Conservation (phyloP, 2,888 invertebrate genomes). For the Pilophorus perplexus region DNA sequence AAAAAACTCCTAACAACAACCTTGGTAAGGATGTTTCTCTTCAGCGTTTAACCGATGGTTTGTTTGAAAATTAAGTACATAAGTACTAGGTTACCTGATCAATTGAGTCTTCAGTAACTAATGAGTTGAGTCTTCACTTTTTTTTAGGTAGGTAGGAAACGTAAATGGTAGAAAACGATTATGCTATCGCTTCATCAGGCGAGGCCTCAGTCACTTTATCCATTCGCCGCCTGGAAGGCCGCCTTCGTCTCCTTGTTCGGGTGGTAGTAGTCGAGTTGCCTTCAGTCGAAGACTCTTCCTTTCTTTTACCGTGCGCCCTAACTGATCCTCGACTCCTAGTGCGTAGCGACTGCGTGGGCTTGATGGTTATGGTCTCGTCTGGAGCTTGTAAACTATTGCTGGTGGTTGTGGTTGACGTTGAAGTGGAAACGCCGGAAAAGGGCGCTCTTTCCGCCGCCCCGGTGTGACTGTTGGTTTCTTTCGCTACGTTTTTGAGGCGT, state of each 20-base stretch:
- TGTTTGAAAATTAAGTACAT: too few relatives aligned
- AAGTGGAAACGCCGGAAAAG: background rate
- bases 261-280: background rate
- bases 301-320: constrained; percentile 1
- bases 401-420: constrained; percentile 6
- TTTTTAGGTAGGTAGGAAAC: too few relatives aligned
- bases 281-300: background rate
- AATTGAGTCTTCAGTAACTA: too few relatives aligned
- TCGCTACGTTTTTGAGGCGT: background rate
- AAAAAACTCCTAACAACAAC: too few relatives aligned
- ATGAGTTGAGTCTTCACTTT: too few relatives aligned
- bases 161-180: too few relatives aligned
- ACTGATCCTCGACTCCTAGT: background rate
- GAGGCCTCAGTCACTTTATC: background rate
- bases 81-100: too few relatives aligned
- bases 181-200: too few relatives aligned
- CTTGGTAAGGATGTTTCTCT: too few relatives aligned
- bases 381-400: constrained; percentile 20
- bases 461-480: constrained; percentile 34
- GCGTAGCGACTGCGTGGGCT: constrained; percentile 1
- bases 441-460: constrained; percentile 22
- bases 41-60: too few relatives aligned
- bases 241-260: background rate
- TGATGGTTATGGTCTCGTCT: background rate
- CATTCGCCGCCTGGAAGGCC: constrained; percentile 21